Conservation (phyloP, 2,113 vertebrate genomes). For the Tachuris rubrigastra region DNA sequence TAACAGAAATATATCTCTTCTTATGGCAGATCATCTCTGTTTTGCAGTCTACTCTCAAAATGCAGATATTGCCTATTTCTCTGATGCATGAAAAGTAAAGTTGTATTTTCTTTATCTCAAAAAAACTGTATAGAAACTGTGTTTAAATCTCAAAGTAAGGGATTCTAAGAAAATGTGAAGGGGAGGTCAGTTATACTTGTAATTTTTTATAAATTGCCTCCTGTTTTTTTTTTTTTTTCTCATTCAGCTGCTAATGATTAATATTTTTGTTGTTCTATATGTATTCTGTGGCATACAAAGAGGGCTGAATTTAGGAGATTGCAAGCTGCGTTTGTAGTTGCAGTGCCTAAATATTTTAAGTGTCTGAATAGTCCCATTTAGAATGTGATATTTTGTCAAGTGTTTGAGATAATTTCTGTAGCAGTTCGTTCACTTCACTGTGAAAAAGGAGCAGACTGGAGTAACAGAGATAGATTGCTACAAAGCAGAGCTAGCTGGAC, state of each 20-base stretch:
- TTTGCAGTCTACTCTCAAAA: not conserved
- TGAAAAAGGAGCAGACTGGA: not conserved
- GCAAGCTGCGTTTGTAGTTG: not conserved
- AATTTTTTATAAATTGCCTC: not conserved
- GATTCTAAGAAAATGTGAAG: not conserved
- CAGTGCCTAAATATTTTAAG: not conserved
- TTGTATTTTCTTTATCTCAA: not conserved
- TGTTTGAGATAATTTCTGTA: not conserved
- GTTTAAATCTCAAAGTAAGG: not conserved
- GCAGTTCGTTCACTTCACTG: not conserved
- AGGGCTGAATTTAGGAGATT: not conserved
- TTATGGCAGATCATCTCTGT: not conserved
- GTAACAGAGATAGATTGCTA: not conserved
- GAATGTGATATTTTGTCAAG: not conserved
- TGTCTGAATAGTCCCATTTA: not conserved
- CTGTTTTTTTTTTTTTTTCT: not conserved
- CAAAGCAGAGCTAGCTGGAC: not conserved
- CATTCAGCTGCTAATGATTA: not conserved
- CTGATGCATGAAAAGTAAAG: not conserved
- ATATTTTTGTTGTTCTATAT: not conserved
- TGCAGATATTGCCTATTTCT: not conserved
- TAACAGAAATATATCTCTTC: not conserved
- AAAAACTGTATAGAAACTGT: not conserved
- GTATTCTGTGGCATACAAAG: not conserved
- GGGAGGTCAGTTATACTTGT: not conserved